phyloP scores from a whole-genome alignment of 2,888 invertebrate genomes.

The Parnassius smintheus region DNA sequence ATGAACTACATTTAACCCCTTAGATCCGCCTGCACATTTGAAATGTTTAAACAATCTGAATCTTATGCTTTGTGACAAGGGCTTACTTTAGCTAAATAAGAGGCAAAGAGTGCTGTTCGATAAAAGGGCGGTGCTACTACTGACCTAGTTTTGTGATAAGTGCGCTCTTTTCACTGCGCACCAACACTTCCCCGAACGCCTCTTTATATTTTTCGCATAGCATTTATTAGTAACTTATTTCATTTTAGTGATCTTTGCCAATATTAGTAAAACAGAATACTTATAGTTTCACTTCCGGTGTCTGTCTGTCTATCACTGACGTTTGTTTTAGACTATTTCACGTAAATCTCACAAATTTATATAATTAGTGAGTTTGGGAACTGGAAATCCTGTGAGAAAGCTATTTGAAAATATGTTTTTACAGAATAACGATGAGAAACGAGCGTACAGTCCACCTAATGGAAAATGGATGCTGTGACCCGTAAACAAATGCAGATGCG shows the following conservation, averaged over 20 bases:
- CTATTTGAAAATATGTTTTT: too few relatives aligned
- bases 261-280: too few relatives aligned
- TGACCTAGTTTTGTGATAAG: conserved; percentile 77
- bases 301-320: too few relatives aligned
- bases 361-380: too few relatives aligned
- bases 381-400: too few relatives aligned
- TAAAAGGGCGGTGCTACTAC: conserved; percentile 79
- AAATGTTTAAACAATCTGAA: conserved; percentile 45
- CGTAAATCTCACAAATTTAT: too few relatives aligned
- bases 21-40: conserved; percentile 48
- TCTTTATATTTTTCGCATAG: conserved; percentile 59
- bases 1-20: conserved; percentile 62
- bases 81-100: conserved; percentile 59
- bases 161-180: conserved; percentile 79
- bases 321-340: too few relatives aligned
- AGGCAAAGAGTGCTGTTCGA: conserved; percentile 59
- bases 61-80: conserved; percentile 52
- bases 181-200: conserved; percentile 63
- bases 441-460: too few relatives aligned
- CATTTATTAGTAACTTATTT: conserved; percentile 35
- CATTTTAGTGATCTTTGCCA: background rate
- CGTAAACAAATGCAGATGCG: too few relatives aligned
- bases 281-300: too few relatives aligned
- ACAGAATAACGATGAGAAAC: too few relatives aligned
- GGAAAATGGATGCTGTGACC: too few relatives aligned